phyloP scores from a whole-genome alignment of 1,140 invertebrate genomes.

The Drosophila azteca region DNA sequence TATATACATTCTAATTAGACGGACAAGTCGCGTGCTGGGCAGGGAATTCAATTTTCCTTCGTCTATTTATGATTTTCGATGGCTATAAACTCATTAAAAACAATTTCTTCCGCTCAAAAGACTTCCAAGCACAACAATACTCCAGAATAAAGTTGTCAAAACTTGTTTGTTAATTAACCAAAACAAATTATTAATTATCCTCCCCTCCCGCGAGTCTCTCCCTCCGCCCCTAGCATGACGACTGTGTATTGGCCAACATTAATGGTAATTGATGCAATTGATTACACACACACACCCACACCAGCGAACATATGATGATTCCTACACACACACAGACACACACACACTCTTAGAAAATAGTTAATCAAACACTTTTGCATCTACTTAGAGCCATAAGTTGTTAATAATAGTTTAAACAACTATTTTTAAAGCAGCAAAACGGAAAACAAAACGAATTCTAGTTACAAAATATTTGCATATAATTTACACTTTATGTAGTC shows the following conservation, averaged over 20 bases:
- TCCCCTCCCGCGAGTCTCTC: neutral
- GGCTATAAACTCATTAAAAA: neutral
- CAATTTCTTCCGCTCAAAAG: constrained; percentile 12
- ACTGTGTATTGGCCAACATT: constrained; percentile 68
- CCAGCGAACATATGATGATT: constrained; percentile 73
- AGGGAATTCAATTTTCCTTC: neutral
- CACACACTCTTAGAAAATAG: constrained; percentile 55
- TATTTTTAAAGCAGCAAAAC: constrained; percentile 60
- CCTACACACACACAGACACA: constrained; percentile 45
- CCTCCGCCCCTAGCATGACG: constrained; percentile 37
- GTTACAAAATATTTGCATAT: constrained; percentile 45
- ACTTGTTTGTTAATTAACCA: neutral
- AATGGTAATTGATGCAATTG: constrained; percentile 75
- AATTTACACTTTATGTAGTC: constrained; percentile 31
- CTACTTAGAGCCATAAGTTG: constrained; percentile 60
- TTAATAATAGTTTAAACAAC: constrained; percentile 70
- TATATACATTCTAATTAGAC: constrained; percentile 39
- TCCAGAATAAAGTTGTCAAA: neutral
- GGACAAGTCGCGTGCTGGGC: constrained; percentile 32
- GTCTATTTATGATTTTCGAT: neutral
- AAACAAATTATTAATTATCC: neutral
- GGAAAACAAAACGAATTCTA: constrained; percentile 37
- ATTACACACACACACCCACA: constrained; percentile 58
- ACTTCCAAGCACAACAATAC: constrained; percentile 20
- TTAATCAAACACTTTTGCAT: constrained; percentile 68